A percentile compares a stretch with the other conserved stretches of the same genome.
These are phyloP conservation scores for Meloidogyne hapla DNA, from an alignment of 1,140 invertebrate species.

Conservation along the genomic window DNA sequence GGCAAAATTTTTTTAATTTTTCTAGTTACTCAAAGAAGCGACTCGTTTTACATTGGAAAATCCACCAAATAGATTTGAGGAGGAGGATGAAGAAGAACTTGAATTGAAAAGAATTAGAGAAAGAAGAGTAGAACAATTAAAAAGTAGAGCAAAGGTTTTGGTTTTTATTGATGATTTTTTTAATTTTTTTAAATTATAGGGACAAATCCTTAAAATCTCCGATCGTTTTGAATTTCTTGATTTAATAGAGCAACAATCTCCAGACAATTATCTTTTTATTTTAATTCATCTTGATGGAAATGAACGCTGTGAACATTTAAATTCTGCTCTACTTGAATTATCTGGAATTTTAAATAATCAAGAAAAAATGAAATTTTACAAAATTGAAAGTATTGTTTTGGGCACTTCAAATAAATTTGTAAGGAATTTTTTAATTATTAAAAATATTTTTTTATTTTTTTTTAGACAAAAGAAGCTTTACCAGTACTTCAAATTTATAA, in stretches of 20 bases:
- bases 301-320: constrained; percentile 28
- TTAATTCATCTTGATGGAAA: constrained; percentile 9
- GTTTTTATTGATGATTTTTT: neutral
- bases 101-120: constrained; percentile 41
- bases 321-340: constrained; percentile 46
- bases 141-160: constrained; percentile 27
- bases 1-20: neutral
- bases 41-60: constrained; percentile 44
- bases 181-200: neutral
- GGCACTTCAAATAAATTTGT: constrained; percentile 43
- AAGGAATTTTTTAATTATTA: constrained; percentile 22
- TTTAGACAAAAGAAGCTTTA: constrained; percentile 76
- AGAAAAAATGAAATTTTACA: constrained; percentile 37
- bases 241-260: constrained; percentile 34
- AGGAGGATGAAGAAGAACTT: constrained; percentile 43
- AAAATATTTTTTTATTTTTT: constrained; percentile 12
- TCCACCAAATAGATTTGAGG: neutral
- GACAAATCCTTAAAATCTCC: constrained; percentile 36
- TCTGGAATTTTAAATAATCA: constrained; percentile 21
- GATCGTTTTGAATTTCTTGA: constrained; percentile 39
- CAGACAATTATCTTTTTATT: neutral
- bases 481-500: constrained; percentile 90
- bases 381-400: constrained; percentile 42
- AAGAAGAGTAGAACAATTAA: constrained; percentile 38
- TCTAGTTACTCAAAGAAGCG: constrained; percentile 45